Conservation (phyloP, 2,888 invertebrate genomes). For the Papilio protenor region DNA sequence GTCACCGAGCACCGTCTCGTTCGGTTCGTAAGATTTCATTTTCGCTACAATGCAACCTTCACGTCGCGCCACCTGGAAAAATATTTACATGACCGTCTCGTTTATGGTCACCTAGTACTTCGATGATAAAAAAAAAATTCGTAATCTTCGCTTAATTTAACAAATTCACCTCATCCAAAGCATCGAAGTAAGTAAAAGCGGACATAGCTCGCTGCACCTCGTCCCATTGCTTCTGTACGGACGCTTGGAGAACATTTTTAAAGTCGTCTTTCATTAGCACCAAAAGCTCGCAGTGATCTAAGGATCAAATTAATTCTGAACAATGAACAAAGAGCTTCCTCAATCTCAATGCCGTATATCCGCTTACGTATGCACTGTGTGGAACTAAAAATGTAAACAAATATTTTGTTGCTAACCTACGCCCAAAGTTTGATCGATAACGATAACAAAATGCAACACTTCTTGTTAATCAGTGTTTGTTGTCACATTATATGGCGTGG, state of each 20-base stretch:
- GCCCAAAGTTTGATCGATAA: slow-evolving; percentile 54
- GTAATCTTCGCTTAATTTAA: no score
- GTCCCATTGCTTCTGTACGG: slow-evolving; percentile 86
- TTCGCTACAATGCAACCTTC: slow-evolving; percentile 88
- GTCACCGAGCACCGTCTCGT: slow-evolving; percentile 84
- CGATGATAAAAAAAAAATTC: not conserved
- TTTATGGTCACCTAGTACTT: not conserved
- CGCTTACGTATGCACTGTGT: slow-evolving; percentile 3
- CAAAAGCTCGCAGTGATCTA: slow-evolving; percentile 86
- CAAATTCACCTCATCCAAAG: slow-evolving; percentile 75
- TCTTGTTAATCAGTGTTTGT: not conserved
- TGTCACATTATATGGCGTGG: not conserved
- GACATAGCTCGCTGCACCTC: slow-evolving; percentile 84
- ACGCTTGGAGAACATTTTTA: slow-evolving; percentile 83
- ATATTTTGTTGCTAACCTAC: slow-evolving; percentile 57
- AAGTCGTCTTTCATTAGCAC: slow-evolving; percentile 86
- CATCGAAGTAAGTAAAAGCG: slow-evolving; percentile 86
- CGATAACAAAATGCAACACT: slow-evolving; percentile 1
- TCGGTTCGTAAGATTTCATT: slow-evolving; percentile 81
- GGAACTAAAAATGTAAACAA: slow-evolving; percentile 37
- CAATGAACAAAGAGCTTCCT: slow-evolving; percentile 11
- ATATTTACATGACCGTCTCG: not conserved
- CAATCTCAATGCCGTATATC: slow-evolving; percentile 30
- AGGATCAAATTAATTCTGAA: slow-evolving; percentile 13
- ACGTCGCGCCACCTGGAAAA: slow-evolving; percentile 77